Evolutionary conservation across 92 coral and sea anemone genomes (phyloP).

Genomic region (Desmophyllum pertusum): DNA sequence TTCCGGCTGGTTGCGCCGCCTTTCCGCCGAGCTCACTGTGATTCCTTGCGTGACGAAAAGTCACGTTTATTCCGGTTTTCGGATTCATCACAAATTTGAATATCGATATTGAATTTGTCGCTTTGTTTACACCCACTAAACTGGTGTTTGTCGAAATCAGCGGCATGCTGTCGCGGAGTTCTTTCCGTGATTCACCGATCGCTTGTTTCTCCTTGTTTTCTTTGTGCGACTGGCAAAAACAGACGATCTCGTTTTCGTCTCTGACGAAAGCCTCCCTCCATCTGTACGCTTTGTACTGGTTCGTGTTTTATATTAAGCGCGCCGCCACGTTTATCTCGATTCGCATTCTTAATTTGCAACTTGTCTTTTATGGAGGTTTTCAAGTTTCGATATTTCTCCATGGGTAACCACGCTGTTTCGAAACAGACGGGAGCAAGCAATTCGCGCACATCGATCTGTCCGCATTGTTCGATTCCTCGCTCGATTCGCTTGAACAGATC

Average conservation of each 20-base stretch:
- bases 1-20: conserved; percentile 7
- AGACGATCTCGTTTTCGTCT: conserved; percentile 11
- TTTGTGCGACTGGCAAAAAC: conserved; percentile 34
- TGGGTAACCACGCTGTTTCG: conserved; percentile 73
- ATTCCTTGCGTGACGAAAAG: conserved; percentile 57
- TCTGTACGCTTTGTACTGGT: conserved; percentile 47
- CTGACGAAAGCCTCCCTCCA: conserved; percentile 59
- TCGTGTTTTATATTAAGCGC: no score
- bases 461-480: conserved; percentile 15
- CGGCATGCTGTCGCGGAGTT: conserved; percentile 40
- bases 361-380: conserved; percentile 40
- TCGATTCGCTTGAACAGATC: conserved; percentile 19
- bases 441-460: conserved; percentile 26
- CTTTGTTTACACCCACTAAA: conserved; percentile 43
- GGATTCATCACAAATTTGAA: conserved; percentile 23
- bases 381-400: conserved; percentile 51
- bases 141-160: conserved; percentile 51
- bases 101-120: conserved; percentile 30
- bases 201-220: conserved; percentile 25
- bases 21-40: background rate
- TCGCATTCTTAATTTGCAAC: conserved; percentile 39
- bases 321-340: conserved; percentile 45
- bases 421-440: conserved; percentile 62
- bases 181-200: conserved; percentile 10
- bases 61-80: conserved; percentile 14